Conservation (phyloP, 2,797 vertebrate species). For the Alcedo quadribrachys region DNA sequence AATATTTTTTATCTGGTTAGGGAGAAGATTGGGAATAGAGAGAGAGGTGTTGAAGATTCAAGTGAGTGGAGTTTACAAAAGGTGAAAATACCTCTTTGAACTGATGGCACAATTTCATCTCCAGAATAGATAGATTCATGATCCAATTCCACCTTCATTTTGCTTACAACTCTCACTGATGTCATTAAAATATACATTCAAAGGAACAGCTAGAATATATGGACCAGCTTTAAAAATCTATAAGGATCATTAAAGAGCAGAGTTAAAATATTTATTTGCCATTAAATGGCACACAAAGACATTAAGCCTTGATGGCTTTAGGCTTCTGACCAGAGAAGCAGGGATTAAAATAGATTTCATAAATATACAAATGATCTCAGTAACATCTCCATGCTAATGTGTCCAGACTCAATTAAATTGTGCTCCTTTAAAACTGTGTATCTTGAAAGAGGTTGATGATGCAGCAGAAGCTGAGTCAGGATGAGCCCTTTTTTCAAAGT, state of each 20-base stretch:
- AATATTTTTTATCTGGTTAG: not conserved
- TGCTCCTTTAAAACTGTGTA: not conserved
- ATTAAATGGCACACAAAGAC: not conserved
- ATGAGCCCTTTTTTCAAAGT: not conserved
- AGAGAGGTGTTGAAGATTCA: not conserved
- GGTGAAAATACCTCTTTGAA: not conserved
- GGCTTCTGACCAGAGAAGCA: not conserved
- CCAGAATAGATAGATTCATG: not conserved
- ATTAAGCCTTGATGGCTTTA: slow-evolving; percentile 20
- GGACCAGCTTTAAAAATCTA: slow-evolving; percentile 36
- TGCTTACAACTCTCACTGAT: not conserved
- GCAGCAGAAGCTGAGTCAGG: not conserved
- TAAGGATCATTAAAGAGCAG: slow-evolving; percentile 3
- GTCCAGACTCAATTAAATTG: not conserved
- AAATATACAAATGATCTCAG: slow-evolving; percentile 24
- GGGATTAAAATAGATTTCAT: slow-evolving; percentile 38
- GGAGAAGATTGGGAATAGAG: not conserved
- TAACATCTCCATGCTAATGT: not conserved
- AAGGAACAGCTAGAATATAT: not conserved
- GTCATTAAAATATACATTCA: not conserved
- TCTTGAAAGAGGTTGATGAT: not conserved
- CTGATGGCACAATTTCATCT: not conserved
- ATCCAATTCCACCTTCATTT: not conserved
- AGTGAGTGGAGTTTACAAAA: not conserved
- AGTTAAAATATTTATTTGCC: slow-evolving; percentile 47